phyloP scores from a whole-genome alignment of 2,113 vertebrate genomes.

The Lucifuga dentata region DNA sequence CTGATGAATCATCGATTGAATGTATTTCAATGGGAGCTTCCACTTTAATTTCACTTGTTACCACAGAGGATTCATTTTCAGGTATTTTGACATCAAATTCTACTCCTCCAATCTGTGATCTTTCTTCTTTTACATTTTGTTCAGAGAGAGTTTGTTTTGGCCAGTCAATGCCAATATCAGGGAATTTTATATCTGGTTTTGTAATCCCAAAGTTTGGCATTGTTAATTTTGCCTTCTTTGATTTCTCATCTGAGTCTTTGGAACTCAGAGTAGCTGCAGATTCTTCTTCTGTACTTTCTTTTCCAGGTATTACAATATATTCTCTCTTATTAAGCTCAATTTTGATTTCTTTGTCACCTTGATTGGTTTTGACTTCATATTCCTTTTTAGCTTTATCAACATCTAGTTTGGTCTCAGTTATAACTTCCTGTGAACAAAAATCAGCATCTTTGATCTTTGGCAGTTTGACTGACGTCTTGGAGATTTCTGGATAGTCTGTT shows the following conservation, averaged over 20 bases:
- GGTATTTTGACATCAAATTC: slow-evolving; percentile 40
- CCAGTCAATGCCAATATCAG: slow-evolving; percentile 65
- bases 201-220: slow-evolving; percentile 60
- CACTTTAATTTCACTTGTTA: slow-evolving; percentile 1
- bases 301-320: slow-evolving; percentile 50
- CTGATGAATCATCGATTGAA: slow-evolving; percentile 32
- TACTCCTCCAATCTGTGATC: slow-evolving; percentile 23
- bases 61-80: background rate
- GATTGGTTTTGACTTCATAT: slow-evolving; percentile 38
- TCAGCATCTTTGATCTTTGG: slow-evolving; percentile 59
- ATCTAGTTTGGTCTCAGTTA: slow-evolving; percentile 51
- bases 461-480: slow-evolving; percentile 62
- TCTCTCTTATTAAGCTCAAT: slow-evolving; percentile 28
- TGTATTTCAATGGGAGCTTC: slow-evolving; percentile 45
- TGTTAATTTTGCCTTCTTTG: slow-evolving; percentile 60
- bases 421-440: slow-evolving; percentile 51
- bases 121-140: slow-evolving; percentile 37
- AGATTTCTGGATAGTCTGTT: slow-evolving; percentile 50
- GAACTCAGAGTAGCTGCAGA: background rate
- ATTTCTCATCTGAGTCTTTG: slow-evolving; percentile 62
- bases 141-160: slow-evolving; percentile 48
- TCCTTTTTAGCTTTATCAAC: slow-evolving; percentile 37
- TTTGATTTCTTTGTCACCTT: slow-evolving; percentile 26
- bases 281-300: slow-evolving; percentile 34
- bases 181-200: slow-evolving; percentile 67